These are phyloP conservation scores for Platycheirus rosarum DNA, from an alignment of 2,888 invertebrate species.

Conservation along the genomic window DNA sequence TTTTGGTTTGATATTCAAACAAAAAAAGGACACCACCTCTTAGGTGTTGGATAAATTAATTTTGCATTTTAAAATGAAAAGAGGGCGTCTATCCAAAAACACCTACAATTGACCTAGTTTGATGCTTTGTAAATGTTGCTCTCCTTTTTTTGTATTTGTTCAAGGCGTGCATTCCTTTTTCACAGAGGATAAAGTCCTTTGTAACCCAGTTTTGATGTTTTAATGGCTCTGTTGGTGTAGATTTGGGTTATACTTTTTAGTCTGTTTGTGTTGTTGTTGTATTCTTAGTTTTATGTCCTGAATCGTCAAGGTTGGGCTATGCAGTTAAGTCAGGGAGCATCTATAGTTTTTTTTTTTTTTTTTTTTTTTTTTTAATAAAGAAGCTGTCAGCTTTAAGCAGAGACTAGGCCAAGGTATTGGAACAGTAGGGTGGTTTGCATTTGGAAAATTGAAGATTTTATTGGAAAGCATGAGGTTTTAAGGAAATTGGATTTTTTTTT, in stretches of 20 bases:
- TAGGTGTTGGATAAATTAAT: constrained; percentile 10
- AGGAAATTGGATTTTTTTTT: too few relatives aligned
- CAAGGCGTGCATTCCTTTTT: constrained; percentile 46
- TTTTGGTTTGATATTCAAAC: constrained; percentile 16
- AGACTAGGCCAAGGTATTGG: constrained; percentile 44
- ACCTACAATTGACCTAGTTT: constrained; percentile 51
- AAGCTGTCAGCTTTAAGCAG: constrained; percentile 9
- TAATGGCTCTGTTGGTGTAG: constrained; percentile 23
- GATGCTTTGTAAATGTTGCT: not conserved
- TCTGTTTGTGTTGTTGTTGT: not conserved
- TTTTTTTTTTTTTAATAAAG: not conserved
- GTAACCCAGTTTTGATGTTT: constrained; percentile 41
- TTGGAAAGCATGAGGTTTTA: too few relatives aligned
- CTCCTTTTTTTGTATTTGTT: constrained; percentile 15
- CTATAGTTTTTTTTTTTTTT: not conserved
- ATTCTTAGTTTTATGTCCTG: constrained; percentile 18
- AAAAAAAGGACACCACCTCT: not conserved
- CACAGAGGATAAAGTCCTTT: constrained; percentile 20
- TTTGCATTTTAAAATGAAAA: constrained; percentile 2
- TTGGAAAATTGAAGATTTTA: not conserved
- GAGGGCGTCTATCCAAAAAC: constrained; percentile 24
- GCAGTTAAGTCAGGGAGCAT: constrained; percentile 40
- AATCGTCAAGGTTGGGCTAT: constrained; percentile 42
- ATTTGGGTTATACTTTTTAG: constrained; percentile 12
- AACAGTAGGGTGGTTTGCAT: not conserved